Conservation (phyloP, 2,888 invertebrate genomes). For the Napeogenes inachia region DNA sequence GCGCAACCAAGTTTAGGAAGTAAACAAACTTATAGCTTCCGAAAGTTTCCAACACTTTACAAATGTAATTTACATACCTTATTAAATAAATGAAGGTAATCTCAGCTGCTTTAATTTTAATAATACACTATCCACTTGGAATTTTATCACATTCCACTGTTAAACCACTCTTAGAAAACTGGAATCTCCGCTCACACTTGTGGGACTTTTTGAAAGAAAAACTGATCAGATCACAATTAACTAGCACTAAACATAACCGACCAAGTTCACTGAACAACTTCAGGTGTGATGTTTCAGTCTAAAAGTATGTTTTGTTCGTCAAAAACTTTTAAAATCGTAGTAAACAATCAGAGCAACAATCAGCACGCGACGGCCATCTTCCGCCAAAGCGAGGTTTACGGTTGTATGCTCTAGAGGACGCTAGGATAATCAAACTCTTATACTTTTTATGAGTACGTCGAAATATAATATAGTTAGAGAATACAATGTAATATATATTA, state of each 20-base stretch:
- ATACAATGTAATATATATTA: too few relatives aligned
- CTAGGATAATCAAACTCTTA: conserved; percentile 16
- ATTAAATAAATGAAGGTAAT: conserved; percentile 43
- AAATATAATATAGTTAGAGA: too few relatives aligned
- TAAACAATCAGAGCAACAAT: conserved; percentile 71
- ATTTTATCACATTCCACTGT: conserved; percentile 67
- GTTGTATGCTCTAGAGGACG: conserved; percentile 60
- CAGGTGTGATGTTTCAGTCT: conserved; percentile 44
- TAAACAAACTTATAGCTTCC: conserved; percentile 65
- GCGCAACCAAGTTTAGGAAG: conserved; percentile 58
- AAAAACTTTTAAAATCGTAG: conserved; percentile 65
- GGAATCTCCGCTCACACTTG: conserved; percentile 62
- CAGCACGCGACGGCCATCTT: conserved; percentile 75
- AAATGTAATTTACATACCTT: conserved; percentile 51
- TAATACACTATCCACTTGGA: conserved; percentile 61
- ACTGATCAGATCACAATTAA: conserved; percentile 44
- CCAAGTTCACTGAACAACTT: conserved; percentile 41
- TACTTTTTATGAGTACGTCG: not conserved
- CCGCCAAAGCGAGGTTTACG: conserved; percentile 65
- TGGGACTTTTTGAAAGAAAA: conserved; percentile 67
- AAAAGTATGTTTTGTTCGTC: conserved; percentile 43
- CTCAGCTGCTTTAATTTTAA: conserved; percentile 48
- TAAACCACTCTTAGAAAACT: conserved; percentile 66
- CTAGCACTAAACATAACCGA: conserved; percentile 42
- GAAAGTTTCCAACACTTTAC: conserved; percentile 49